Percentiles rank a stretch among this genome's conserved stretches.
Evolutionary conservation across 2,888 invertebrate genomes (phyloP).

Genomic region (Spicauda simplicius): DNA sequence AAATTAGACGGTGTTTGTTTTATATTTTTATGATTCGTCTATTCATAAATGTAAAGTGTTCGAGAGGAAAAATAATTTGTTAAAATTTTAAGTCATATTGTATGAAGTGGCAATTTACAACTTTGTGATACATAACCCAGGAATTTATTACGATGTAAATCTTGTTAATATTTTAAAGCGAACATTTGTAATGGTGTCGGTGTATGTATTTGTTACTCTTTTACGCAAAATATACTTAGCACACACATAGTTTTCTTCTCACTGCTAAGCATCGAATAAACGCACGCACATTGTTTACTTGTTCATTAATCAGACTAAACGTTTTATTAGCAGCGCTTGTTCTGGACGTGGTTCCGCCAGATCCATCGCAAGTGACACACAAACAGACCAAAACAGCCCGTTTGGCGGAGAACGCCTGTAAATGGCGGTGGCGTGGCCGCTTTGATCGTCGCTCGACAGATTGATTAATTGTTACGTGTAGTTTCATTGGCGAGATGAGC

Average conservation of each 20-base stretch:
- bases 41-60: too few species aligned
- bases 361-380: conserved; percentile 53
- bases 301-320: conserved; percentile 49
- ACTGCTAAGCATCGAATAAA: background rate
- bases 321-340: conserved; percentile 67
- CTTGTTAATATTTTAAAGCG: too few species aligned
- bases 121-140: too few species aligned
- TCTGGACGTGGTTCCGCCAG: conserved; percentile 62
- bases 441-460: conserved; percentile 51
- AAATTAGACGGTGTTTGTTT: too few species aligned
- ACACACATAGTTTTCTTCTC: background rate
- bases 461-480: conserved; percentile 43
- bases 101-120: too few species aligned
- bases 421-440: conserved; percentile 63
- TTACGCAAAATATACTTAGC: too few species aligned
- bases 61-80: too few species aligned
- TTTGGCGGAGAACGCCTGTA: conserved; percentile 54
- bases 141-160: too few species aligned
- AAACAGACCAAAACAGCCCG: conserved; percentile 45
- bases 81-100: too few species aligned
- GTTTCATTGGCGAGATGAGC: conserved; percentile 26
- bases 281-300: background rate
- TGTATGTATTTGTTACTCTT: too few species aligned
- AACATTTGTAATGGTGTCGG: too few species aligned
- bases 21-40: too few species aligned